These are phyloP conservation scores for Drosophila neocordata DNA, from an alignment of 1,140 invertebrate species.

Conservation along the genomic window DNA sequence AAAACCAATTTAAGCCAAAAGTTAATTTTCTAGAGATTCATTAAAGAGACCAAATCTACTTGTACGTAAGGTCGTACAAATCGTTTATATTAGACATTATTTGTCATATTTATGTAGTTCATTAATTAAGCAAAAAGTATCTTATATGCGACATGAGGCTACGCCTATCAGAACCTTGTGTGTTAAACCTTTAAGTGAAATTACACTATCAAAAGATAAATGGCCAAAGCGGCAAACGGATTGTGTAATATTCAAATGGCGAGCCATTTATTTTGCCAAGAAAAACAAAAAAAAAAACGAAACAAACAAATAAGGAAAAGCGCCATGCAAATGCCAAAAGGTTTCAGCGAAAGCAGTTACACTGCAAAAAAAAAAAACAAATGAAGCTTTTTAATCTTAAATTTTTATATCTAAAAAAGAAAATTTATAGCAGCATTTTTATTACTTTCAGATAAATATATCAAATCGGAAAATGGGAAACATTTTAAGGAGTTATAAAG, in stretches of 20 bases:
- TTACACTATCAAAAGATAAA: conserved; percentile 18
- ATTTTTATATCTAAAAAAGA: background rate
- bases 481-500: too few relatives aligned
- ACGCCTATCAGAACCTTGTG: conserved; percentile 5
- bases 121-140: background rate
- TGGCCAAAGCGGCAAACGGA: conserved; percentile 28
- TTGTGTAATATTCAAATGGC: conserved; percentile 61
- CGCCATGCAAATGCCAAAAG: conserved; percentile 34
- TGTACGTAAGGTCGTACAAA: too few relatives aligned
- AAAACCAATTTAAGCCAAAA: too few relatives aligned
- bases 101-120: background rate
- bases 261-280: conserved; percentile 50
- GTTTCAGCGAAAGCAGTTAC: conserved; percentile 40
- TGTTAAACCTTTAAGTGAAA: conserved; percentile 24
- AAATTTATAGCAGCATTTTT: background rate
- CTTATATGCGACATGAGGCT: background rate
- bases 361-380: conserved; percentile 2
- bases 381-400: background rate
- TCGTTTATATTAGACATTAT: too few relatives aligned
- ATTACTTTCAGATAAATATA: too few relatives aligned
- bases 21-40: too few relatives aligned
- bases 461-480: too few relatives aligned
- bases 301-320: conserved; percentile 18
- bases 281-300: too few relatives aligned
- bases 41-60: too few relatives aligned